Conservation (phyloP, 2,113 vertebrate species). For the Nansenia antarctica region DNA sequence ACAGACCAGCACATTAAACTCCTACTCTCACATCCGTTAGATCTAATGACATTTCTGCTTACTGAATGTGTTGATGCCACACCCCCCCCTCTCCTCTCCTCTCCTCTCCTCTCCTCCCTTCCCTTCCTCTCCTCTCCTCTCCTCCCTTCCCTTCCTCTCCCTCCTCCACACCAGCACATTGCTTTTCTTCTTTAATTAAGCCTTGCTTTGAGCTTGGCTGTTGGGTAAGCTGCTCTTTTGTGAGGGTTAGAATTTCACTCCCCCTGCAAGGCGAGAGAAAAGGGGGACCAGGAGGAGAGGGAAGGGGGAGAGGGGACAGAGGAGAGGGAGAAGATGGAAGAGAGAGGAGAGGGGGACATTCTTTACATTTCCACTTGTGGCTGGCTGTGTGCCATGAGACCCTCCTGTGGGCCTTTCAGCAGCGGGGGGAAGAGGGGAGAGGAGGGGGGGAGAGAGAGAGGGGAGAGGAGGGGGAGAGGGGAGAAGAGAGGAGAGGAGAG, state of each 20-base stretch:
- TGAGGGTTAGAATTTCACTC: conserved; percentile 1
- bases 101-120: conserved; percentile 5
- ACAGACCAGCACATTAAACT: conserved; percentile 24
- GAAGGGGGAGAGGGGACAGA: background rate
- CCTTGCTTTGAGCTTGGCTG: conserved; percentile 8
- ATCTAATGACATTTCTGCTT: conserved; percentile 37
- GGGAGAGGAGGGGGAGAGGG: too few relatives aligned
- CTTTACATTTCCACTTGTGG: conserved; percentile 25
- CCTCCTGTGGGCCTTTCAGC: conserved; percentile 15
- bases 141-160: background rate
- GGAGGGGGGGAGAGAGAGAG: background rate
- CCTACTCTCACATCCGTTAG: conserved; percentile 24
- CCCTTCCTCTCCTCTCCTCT: background rate
- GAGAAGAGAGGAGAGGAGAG: too few relatives aligned
- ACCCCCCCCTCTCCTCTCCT: background rate
- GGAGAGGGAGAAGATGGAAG: background rate
- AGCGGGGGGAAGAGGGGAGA: background rate
- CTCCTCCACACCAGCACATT: background rate
- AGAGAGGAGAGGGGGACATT: conserved; percentile 14
- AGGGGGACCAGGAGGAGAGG: background rate
- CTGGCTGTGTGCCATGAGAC: conserved; percentile 33
- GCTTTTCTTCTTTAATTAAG: conserved; percentile 26
- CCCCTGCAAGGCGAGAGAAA: conserved; percentile 5
- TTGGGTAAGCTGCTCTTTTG: conserved; percentile 10
- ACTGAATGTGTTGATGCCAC: conserved; percentile 42